Conservation (phyloP, 2,888 invertebrate species). For the Chrysina gloriosa region DNA sequence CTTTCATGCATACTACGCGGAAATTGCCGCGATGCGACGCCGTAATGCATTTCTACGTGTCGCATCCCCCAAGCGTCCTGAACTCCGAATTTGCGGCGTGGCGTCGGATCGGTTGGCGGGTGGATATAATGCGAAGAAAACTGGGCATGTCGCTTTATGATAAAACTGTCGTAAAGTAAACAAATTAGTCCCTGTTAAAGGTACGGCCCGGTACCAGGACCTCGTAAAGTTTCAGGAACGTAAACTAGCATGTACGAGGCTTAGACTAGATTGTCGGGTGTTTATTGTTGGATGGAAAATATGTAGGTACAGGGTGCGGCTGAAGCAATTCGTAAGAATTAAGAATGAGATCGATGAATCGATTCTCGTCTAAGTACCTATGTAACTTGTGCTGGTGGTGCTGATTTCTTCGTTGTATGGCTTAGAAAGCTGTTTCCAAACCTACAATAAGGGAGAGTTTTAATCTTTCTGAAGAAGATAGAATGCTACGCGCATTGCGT, state of each 20-base stretch:
- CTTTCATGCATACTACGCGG: not conserved
- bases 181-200: slow-evolving; percentile 49
- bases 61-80: not conserved
- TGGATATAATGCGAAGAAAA: slow-evolving; percentile 6
- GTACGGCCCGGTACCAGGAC: slow-evolving; percentile 50
- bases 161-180: slow-evolving; percentile 46
- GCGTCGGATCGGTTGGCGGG: not conserved
- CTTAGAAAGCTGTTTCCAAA: no score
- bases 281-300: no score
- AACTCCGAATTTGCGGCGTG: not conserved
- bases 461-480: no score
- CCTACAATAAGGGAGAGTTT: no score
- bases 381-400: no score
- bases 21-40: not conserved
- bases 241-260: slow-evolving; percentile 25
- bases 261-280: no score
- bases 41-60: not conserved
- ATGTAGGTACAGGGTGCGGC: no score
- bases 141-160: slow-evolving; percentile 36
- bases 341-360: no score
- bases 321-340: no score
- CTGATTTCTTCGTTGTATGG: no score
- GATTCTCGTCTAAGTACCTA: no score
- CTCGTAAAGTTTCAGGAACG: slow-evolving; percentile 44
- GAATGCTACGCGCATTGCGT: no score